phyloP scores from a whole-genome alignment of 2,888 invertebrate genomes.

The Dasysyrphus tricinctus region DNA sequence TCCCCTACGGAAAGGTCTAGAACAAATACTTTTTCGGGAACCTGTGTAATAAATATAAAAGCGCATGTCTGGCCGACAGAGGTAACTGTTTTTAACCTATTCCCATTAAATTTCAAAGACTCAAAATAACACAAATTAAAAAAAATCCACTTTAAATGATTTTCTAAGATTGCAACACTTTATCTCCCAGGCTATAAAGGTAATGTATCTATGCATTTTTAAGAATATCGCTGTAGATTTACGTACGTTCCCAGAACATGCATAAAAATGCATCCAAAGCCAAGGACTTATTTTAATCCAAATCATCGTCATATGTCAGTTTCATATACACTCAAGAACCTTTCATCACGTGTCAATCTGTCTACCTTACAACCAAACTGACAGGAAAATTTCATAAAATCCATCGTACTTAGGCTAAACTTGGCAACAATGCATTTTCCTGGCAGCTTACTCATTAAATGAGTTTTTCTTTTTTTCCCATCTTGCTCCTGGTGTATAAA shows the following conservation, averaged over 20 bases:
- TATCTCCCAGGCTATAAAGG: not conserved
- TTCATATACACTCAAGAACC: not conserved
- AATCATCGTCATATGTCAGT: not conserved
- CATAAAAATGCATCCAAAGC: not conserved
- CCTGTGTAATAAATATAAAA: too few species aligned
- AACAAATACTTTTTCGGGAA: too few species aligned
- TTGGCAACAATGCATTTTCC: slow-evolving; percentile 52
- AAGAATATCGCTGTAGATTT: not conserved
- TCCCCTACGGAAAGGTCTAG: too few species aligned
- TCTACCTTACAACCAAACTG: not conserved
- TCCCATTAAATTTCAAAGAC: too few species aligned
- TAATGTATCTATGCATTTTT: not conserved
- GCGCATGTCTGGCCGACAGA: too few species aligned
- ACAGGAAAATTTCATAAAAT: slow-evolving; percentile 14
- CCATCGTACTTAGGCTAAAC: slow-evolving; percentile 1
- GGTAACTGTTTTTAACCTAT: too few species aligned
- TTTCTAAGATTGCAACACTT: too few species aligned
- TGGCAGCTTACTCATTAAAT: slow-evolving; percentile 43
- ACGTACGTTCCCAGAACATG: not conserved
- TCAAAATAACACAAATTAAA: too few species aligned
- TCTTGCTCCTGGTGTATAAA: slow-evolving; percentile 5
- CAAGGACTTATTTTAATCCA: slow-evolving; percentile 9
- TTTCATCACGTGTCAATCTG: slow-evolving; percentile 20
- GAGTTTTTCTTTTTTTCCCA: slow-evolving; percentile 19
- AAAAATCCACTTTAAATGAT: too few species aligned